phyloP scores from a whole-genome alignment of 2,113 vertebrate genomes.

The Salvator merianae region DNA sequence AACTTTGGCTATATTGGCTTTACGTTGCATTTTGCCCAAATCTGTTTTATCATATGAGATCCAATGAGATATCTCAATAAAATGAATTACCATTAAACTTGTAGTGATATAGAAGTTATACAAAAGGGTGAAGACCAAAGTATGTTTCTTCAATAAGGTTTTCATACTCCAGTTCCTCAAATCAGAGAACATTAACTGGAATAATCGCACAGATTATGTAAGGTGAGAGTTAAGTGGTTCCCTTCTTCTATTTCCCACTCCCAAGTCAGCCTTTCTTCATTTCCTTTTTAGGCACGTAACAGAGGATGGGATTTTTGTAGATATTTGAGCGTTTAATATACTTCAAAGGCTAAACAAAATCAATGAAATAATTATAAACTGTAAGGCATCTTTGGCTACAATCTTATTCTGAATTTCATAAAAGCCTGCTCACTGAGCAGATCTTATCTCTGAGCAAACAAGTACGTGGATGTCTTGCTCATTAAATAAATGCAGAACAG shows the following conservation, averaged over 20 bases:
- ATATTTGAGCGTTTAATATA: not conserved
- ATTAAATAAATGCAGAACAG: not conserved
- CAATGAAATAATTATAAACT: not conserved
- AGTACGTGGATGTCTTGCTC: not conserved
- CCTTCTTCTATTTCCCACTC: not conserved
- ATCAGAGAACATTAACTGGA: not conserved
- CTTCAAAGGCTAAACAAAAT: not conserved
- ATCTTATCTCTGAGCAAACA: not conserved
- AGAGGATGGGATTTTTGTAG: not conserved
- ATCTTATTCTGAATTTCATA: not conserved
- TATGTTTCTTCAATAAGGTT: not conserved
- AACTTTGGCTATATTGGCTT: not conserved
- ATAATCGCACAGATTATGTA: not conserved
- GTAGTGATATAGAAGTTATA: not conserved
- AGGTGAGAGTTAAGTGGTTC: not conserved
- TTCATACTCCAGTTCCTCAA: not conserved
- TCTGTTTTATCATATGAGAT: not conserved
- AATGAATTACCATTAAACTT: not conserved
- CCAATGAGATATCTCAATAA: not conserved
- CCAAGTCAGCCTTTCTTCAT: not conserved
- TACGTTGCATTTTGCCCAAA: not conserved
- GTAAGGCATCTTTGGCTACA: not conserved
- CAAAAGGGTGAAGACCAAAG: not conserved
- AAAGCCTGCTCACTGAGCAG: not conserved
- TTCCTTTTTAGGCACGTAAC: not conserved